Percentiles rank a stretch among this genome's conserved stretches.
Conservation (phyloP, 2,888 invertebrate species). For the Notodonta ziczac region DNA sequence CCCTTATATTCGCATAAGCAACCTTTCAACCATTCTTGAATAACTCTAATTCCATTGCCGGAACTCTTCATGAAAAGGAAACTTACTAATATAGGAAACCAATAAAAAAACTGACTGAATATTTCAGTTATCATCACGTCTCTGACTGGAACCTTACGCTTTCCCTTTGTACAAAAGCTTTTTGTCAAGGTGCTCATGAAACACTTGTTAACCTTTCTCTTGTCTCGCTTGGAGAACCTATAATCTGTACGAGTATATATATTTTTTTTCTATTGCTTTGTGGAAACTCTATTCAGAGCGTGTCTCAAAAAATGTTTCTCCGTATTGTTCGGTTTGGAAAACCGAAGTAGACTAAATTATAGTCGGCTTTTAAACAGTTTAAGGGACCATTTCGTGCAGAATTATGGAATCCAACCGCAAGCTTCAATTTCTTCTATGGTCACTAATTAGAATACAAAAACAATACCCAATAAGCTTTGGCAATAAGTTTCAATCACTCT, state of each 20-base stretch:
- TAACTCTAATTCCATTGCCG: too few species aligned
- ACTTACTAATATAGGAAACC: too few species aligned
- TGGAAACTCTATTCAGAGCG: neutral
- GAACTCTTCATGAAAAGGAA: too few species aligned
- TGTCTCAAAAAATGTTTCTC: neutral
- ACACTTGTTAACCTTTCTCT: constrained; percentile 40
- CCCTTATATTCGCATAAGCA: too few species aligned
- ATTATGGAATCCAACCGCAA: too few species aligned
- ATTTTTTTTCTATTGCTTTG: neutral
- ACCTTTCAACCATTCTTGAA: too few species aligned
- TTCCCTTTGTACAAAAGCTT: constrained; percentile 45
- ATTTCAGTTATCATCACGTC: neutral
- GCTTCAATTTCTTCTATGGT: neutral
- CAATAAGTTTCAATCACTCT: constrained; percentile 7
- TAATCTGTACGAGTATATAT: neutral
- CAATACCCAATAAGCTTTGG: constrained; percentile 2
- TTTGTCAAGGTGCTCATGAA: constrained; percentile 44
- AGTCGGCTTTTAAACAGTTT: too few species aligned
- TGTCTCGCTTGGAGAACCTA: constrained; percentile 19
- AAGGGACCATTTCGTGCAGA: too few species aligned
- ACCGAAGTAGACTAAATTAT: too few species aligned
- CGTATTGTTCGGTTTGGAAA: too few species aligned
- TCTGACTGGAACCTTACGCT: constrained; percentile 22
- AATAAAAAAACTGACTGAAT: too few species aligned
- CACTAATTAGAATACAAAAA: constrained; percentile 4